Percentiles rank a stretch among this genome's conserved stretches.
phyloP scores from a whole-genome alignment of 2,888 invertebrate species.

The Drosophila mettleri region DNA sequence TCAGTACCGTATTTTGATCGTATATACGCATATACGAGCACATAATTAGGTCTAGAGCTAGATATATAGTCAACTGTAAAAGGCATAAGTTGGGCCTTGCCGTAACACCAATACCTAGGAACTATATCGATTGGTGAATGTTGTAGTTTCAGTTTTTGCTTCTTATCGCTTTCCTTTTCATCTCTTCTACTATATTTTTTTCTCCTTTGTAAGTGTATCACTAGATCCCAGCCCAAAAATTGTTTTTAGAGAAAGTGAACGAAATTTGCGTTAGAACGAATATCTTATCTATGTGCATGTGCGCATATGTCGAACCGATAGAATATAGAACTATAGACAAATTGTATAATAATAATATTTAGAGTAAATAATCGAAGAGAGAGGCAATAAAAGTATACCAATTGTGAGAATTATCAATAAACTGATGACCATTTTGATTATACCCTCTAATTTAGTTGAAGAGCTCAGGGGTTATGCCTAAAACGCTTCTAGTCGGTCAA shows the following conservation, averaged over 20 bases:
- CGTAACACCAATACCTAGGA: neutral
- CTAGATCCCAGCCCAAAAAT: conserved; percentile 4
- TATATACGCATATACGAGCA: neutral
- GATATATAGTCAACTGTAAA: neutral
- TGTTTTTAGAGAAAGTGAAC: conserved; percentile 11
- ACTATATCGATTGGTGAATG: neutral
- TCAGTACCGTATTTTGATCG: conserved; percentile 4
- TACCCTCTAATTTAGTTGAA: neutral
- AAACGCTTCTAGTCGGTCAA: neutral
- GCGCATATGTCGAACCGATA: neutral
- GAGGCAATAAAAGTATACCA: neutral
- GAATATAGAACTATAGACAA: neutral
- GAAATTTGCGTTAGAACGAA: conserved; percentile 17
- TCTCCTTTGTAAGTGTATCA: conserved; percentile 1
- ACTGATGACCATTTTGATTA: neutral
- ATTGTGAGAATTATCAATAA: neutral
- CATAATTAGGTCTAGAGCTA: neutral
- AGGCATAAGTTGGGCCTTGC: neutral
- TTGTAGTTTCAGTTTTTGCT: conserved; percentile 20
- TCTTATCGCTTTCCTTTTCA: conserved; percentile 1
- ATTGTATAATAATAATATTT: conserved; percentile 8
- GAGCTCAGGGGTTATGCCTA: too few relatives aligned
- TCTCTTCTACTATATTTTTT: neutral
- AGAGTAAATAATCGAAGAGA: neutral
- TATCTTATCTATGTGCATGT: conserved; percentile 2